Conservation (phyloP, 1,140 invertebrate species). For the Sarcophaga bullata region DNA sequence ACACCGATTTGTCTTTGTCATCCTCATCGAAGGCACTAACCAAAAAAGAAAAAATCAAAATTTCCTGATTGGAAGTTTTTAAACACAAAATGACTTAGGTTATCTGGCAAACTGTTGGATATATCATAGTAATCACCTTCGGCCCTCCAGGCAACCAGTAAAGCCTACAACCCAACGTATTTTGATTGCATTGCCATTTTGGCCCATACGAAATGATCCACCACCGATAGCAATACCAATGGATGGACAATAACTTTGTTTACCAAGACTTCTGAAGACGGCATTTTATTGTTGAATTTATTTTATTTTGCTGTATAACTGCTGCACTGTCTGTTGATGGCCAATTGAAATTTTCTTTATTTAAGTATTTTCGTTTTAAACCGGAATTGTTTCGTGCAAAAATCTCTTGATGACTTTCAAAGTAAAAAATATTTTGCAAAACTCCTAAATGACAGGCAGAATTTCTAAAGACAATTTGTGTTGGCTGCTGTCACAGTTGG, state of each 20-base stretch:
- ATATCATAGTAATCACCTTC: conserved; percentile 99
- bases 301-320: background rate
- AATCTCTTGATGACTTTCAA: background rate
- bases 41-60: conserved; percentile 44
- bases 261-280: conserved; percentile 80
- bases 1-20: conserved; percentile 98
- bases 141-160: conserved; percentile 95
- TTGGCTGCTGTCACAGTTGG: background rate
- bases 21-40: conserved; percentile 99
- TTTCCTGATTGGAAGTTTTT: background rate
- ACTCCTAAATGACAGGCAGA: conserved; percentile 33
- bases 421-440: conserved; percentile 11
- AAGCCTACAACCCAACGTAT: conserved; percentile 95
- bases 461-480: conserved; percentile 18
- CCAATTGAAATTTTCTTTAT: background rate
- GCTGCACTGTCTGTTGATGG: background rate
- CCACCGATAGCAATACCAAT: conserved; percentile 96
- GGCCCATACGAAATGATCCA: conserved; percentile 99
- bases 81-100: conserved; percentile 44
- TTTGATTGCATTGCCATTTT: conserved; percentile 98
- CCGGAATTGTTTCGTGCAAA: conserved; percentile 32
- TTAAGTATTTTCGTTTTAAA: background rate
- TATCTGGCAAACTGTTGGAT: conserved; percentile 98
- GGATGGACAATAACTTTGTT: conserved; percentile 98
- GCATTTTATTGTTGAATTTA: conserved; percentile 70